These are phyloP conservation scores for Lagopus muta DNA, from an alignment of 2,113 vertebrate genomes.

Conservation along the genomic window DNA sequence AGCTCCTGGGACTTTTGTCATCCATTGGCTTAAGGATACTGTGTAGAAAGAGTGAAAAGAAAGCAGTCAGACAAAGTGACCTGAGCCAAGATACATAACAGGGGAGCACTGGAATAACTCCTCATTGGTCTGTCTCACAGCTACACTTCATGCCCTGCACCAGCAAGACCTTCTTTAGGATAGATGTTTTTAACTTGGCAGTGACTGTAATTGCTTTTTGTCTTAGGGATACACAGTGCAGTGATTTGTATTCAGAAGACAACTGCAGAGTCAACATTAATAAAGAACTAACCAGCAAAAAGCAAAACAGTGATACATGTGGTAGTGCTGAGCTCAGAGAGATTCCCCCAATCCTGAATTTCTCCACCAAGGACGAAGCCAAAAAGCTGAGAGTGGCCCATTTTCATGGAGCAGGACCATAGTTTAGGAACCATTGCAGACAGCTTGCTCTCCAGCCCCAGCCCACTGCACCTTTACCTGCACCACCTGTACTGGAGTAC, in stretches of 20 bases:
- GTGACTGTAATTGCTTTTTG: neutral
- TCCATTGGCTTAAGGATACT: neutral
- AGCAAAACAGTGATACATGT: neutral
- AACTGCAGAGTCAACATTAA: neutral
- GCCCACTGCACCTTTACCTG: accelerated
- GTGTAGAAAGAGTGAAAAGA: neutral
- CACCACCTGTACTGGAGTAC: neutral
- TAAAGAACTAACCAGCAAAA: neutral
- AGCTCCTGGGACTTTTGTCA: neutral
- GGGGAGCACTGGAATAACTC: neutral
- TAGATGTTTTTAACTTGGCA: neutral
- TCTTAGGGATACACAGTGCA: neutral
- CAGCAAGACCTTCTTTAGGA: neutral
- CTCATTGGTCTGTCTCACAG: neutral
- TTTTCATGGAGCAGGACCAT: neutral
- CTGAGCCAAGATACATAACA: neutral
- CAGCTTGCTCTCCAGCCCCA: neutral
- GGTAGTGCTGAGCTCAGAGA: neutral
- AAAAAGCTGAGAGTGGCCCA: neutral
- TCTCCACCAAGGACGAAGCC: neutral
- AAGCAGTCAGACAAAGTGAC: neutral
- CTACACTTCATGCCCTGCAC: accelerated
- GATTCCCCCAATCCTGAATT: neutral
- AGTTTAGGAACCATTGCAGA: neutral
- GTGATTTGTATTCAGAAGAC: neutral